Evolutionary conservation across 2,888 invertebrate genomes (phyloP).

Genomic region (Diplolepis rosae): DNA sequence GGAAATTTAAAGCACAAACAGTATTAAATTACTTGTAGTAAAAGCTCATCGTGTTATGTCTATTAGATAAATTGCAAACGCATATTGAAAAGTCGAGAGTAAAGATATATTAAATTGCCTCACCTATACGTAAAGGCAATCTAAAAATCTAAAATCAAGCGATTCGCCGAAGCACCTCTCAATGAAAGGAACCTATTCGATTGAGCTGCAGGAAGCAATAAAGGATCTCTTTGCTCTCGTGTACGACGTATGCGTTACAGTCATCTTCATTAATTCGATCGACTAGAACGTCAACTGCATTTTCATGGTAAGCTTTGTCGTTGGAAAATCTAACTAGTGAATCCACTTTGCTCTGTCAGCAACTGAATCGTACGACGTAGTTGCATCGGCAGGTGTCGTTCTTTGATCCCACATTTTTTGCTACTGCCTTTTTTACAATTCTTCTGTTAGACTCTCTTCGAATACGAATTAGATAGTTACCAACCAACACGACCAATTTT

Average conservation of each 20-base stretch:
- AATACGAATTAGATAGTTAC: neutral
- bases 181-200: no score
- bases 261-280: conserved; percentile 42
- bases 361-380: conserved; percentile 1
- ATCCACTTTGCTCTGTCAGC: conserved; percentile 30
- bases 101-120: no score
- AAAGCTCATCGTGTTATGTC: no score
- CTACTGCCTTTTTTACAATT: neutral
- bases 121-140: no score
- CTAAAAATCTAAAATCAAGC: no score
- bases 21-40: no score
- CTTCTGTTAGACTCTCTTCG: neutral
- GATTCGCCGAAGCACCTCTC: no score
- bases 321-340: conserved; percentile 24
- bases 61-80: no score
- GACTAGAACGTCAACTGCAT: conserved; percentile 38
- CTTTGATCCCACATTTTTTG: conserved; percentile 33
- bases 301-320: conserved; percentile 34
- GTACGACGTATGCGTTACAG: neutral
- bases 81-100: no score
- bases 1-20: no score
- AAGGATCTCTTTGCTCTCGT: neutral
- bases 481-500: neutral
- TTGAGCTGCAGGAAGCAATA: neutral
- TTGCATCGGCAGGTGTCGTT: conserved; percentile 29